Conservation (phyloP, 2,113 vertebrate species). For the Alectura lathami region DNA sequence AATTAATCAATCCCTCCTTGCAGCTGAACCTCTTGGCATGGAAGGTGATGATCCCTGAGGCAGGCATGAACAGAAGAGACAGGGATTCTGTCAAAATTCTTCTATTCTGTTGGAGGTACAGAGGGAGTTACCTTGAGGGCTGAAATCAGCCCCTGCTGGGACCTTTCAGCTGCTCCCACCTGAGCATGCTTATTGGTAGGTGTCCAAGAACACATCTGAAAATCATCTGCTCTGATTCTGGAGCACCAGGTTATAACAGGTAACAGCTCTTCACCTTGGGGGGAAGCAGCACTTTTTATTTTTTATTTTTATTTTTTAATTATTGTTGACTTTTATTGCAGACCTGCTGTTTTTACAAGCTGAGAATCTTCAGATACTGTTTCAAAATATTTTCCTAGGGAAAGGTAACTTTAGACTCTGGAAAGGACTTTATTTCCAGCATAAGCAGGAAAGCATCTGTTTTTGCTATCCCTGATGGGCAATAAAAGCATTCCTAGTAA, state of each 20-base stretch:
- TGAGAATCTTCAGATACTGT: not conserved
- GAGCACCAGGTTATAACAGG: not conserved
- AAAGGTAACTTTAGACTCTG: not conserved
- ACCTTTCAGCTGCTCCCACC: not conserved
- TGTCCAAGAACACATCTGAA: not conserved
- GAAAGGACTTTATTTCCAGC: not conserved
- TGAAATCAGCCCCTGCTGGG: not conserved
- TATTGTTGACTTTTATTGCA: not conserved
- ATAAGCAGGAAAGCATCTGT: no score
- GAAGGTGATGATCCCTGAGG: not conserved
- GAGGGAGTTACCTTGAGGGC: not conserved
- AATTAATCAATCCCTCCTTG: not conserved
- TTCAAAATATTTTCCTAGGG: not conserved
- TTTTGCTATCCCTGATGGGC: not conserved
- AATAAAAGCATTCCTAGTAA: not conserved
- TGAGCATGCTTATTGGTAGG: not conserved
- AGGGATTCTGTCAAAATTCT: not conserved
- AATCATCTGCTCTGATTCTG: not conserved
- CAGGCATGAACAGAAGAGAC: not conserved
- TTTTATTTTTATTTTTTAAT: no score
- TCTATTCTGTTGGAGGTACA: rapidly evolving
- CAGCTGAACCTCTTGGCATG: not conserved
- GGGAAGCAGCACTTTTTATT: not conserved
- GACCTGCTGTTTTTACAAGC: not conserved
- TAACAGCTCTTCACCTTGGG: not conserved